Percentiles rank a stretch among this genome's conserved stretches.
phyloP scores from a whole-genome alignment of 2,113 vertebrate species.

The Turdus rufiventris region DNA sequence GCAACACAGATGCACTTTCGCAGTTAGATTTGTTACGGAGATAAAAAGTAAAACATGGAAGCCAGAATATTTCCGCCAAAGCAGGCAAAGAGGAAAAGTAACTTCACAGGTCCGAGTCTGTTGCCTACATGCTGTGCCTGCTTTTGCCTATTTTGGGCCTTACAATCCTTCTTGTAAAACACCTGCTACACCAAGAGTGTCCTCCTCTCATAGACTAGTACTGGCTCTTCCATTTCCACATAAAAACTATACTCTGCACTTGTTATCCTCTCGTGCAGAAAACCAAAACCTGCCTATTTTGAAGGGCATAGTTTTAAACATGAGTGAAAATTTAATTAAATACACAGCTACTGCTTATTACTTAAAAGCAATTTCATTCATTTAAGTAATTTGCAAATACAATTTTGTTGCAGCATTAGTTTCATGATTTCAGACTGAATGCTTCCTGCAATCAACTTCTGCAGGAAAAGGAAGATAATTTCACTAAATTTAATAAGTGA shows the following conservation, averaged over 20 bases:
- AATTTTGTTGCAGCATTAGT: neutral
- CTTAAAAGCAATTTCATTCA: neutral
- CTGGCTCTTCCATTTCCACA: neutral
- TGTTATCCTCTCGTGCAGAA: neutral
- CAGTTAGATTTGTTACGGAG: neutral
- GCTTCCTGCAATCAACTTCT: neutral
- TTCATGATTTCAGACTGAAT: neutral
- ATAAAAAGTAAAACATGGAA: neutral
- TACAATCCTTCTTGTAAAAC: neutral
- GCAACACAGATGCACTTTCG: neutral
- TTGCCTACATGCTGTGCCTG: neutral
- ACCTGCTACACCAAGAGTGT: neutral
- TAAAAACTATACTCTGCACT: neutral
- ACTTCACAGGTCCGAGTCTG: neutral
- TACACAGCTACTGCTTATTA: neutral
- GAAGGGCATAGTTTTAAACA: neutral
- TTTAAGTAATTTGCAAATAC: neutral
- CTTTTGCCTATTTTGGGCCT: neutral
- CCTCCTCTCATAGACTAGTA: neutral
- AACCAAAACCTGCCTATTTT: neutral
- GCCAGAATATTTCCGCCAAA: neutral
- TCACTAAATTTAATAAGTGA: neutral
- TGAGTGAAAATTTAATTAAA: neutral
- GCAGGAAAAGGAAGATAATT: neutral
- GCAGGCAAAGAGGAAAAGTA: neutral